phyloP scores from a whole-genome alignment of 2,888 invertebrate genomes.

The Gnatocerus cornutus region DNA sequence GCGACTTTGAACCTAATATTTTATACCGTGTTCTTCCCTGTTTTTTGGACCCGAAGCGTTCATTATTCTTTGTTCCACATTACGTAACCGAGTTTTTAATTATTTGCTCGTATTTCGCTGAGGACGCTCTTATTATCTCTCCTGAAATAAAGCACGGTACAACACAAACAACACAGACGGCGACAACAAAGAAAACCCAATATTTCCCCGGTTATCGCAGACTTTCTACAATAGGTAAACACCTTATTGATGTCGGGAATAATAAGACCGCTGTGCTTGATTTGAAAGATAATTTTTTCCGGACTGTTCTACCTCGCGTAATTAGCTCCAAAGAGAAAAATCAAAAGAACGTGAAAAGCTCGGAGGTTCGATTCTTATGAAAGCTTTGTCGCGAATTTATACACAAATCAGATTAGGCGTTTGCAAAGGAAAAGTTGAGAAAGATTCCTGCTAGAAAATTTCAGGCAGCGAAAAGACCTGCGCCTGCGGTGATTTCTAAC shows the following conservation, averaged over 20 bases:
- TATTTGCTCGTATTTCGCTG: constrained; percentile 31
- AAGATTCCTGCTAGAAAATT: no score
- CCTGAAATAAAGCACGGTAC: constrained; percentile 6
- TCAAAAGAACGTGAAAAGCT: constrained; percentile 1
- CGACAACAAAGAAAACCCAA: constrained; percentile 27
- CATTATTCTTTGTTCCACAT: constrained; percentile 30
- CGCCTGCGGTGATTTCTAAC: no score
- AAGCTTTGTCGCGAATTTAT: constrained; percentile 4
- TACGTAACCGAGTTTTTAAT: constrained; percentile 37
- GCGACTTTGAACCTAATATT: constrained; percentile 34
- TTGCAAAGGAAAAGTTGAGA: constrained; percentile 1
- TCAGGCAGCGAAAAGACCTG: no score
- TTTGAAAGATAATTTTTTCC: constrained; percentile 6
- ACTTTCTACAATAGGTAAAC: constrained; percentile 19
- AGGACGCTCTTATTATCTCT: constrained; percentile 32
- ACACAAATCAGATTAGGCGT: neutral
- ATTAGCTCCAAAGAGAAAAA: neutral
- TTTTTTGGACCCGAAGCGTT: constrained; percentile 18
- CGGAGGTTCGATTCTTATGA: neutral
- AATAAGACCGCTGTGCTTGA: constrained; percentile 12
- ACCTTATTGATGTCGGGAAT: constrained; percentile 19
- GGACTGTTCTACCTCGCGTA: neutral
- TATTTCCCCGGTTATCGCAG: constrained; percentile 9
- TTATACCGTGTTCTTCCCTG: constrained; percentile 18
- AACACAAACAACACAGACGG: constrained; percentile 14